Evolutionary conservation across 1,140 invertebrate species (phyloP).

Genomic region (Carposina sasakii): DNA sequence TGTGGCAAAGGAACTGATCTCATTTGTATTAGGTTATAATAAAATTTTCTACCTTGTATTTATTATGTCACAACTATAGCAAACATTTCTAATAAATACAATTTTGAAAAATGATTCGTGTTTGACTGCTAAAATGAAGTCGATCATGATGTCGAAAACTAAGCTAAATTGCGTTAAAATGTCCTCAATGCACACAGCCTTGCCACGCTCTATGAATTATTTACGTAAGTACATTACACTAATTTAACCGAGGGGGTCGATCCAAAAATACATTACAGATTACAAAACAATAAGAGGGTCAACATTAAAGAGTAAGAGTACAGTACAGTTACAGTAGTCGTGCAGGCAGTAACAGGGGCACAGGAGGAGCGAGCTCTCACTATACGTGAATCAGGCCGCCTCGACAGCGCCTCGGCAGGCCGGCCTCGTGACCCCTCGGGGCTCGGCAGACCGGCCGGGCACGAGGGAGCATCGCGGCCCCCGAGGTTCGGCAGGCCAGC

Average conservation of each 20-base stretch:
- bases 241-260: conserved; percentile 63
- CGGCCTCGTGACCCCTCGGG: too few relatives aligned
- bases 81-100: conserved; percentile 51
- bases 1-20: conserved; percentile 70
- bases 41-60: conserved; percentile 48
- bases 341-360: conserved; percentile 55
- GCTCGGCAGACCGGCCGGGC: too few relatives aligned
- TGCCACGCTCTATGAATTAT: conserved; percentile 76
- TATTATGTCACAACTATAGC: conserved; percentile 37
- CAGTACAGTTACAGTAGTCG: conserved; percentile 58
- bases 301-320: conserved; percentile 62
- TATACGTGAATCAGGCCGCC: too few relatives aligned
- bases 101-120: conserved; percentile 58
- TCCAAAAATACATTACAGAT: conserved; percentile 64
- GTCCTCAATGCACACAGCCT: conserved; percentile 78
- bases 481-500: conserved; percentile 20
- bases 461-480: too few relatives aligned
- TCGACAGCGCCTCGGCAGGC: too few relatives aligned
- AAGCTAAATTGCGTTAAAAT: conserved; percentile 69
- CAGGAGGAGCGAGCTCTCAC: conserved; percentile 29
- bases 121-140: conserved; percentile 61
- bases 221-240: conserved; percentile 66
- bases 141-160: conserved; percentile 60
- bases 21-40: conserved; percentile 53
- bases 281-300: conserved; percentile 65